Percentiles rank a stretch among this genome's conserved stretches.
Conservation (phyloP, 2,888 invertebrate species). For the Hartigia nigra region DNA sequence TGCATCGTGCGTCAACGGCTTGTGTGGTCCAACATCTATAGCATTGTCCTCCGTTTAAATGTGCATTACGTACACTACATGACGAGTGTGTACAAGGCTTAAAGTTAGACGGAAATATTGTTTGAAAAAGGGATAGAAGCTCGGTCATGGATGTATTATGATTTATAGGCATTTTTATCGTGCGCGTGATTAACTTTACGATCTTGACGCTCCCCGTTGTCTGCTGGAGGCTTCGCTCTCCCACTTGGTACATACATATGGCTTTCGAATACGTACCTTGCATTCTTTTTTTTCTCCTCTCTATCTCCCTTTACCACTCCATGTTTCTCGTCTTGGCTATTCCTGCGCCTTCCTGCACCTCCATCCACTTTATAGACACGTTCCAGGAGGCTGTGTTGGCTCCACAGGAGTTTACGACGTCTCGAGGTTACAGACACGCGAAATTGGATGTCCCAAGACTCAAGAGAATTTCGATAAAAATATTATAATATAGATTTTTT, state of each 20-base stretch:
- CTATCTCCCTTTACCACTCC: background rate
- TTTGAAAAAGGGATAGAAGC: background rate
- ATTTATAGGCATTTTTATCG: conserved; percentile 7
- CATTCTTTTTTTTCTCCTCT: background rate
- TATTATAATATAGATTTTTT: background rate
- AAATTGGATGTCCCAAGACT: conserved; percentile 17
- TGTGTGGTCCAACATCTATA: background rate
- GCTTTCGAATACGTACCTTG: conserved; percentile 2
- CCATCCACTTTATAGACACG: conserved; percentile 22
- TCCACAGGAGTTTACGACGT: background rate
- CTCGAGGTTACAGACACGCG: background rate
- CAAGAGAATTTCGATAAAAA: background rate
- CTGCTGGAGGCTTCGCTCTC: conserved; percentile 7
- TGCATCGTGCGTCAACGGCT: background rate
- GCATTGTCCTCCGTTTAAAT: background rate
- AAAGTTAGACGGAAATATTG: background rate
- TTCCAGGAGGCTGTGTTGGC: background rate
- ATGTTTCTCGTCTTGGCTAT: background rate
- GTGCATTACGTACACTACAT: background rate
- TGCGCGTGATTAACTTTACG: conserved; percentile 29
- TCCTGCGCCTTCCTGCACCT: conserved; percentile 12
- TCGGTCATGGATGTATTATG: background rate
- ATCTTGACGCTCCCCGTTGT: conserved; percentile 17
- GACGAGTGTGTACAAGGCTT: background rate
- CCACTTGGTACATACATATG: background rate